Evolutionary conservation across 1,140 invertebrate species (phyloP), one percentile per base, ranked within the genome.

Genomic region (Ladona fulva): DNA sequence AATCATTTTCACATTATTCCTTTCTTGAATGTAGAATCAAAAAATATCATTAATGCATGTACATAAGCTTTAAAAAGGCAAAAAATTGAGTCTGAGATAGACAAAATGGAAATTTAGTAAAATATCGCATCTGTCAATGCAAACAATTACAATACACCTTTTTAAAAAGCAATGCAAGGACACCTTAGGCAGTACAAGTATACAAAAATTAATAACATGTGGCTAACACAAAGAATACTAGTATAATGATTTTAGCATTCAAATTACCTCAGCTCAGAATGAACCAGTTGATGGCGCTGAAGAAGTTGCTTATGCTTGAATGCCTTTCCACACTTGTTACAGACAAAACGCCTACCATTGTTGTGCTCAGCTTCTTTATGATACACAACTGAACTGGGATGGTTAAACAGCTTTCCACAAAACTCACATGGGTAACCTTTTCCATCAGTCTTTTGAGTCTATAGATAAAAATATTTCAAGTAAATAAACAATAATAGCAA

Each of bases 291-390:
- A 84, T 92, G 91, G 10, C 90, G 83, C 81, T 90, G 88, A 74
- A 93, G 82, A 42, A 92, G 83, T 80, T 91, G 90, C 74, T 89
- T 90, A 82, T 93, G 91, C 79, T 91, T 91, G 82, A 93, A 93
- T 80, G 84, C 86, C 81, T 91, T 92, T 22, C 88, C 87, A 84
- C 92, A 93, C 82, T 90, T 90, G 79, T 88, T 89, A 82, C 91
- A 93, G 12, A 91, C 89, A 84, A 90, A 93, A 78, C 87, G 85
- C 76, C 88, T 85, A 1, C 88, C 88, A 79, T 89, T 87, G 79
- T 89, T 90, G 81, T 93, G 92, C 81, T 90, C 90, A 0, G 91
- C 87, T 82, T 91, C 89, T 82, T 90, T 90, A 83, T 93, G 92
- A 83, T 93, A 92, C 24, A 91, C 84, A 24, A 92, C 86, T 1